phyloP scores from a whole-genome alignment of 2,113 vertebrate genomes.

The Syrrhaptes paradoxus region DNA sequence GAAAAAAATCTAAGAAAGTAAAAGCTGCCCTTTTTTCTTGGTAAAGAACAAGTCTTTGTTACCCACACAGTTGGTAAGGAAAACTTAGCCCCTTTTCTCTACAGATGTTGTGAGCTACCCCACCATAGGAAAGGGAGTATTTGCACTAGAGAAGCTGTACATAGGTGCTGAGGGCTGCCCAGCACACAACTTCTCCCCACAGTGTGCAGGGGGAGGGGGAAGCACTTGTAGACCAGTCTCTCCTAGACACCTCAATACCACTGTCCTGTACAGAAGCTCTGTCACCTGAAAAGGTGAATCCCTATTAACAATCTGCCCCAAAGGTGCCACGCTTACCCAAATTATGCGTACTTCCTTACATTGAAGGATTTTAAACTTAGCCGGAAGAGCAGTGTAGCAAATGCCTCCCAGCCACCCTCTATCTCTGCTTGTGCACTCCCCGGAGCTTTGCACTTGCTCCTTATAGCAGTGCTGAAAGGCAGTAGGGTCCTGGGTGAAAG shows the following conservation, averaged over 20 bases:
- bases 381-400: background rate
- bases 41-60: background rate
- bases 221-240: background rate
- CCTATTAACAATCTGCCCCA: accelerated
- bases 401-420: background rate
- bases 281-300: background rate
- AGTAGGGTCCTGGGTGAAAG: background rate
- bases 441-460: background rate
- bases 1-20: background rate
- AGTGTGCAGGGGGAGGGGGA: background rate
- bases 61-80: background rate
- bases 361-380: background rate
- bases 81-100: background rate
- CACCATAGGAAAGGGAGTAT: accelerated
- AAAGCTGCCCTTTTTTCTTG: background rate
- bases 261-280: background rate
- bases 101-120: background rate
- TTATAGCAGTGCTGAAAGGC: background rate
- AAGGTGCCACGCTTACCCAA: background rate
- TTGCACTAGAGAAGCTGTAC: too few species aligned
- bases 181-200: background rate
- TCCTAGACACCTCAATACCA: background rate
- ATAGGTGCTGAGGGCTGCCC: background rate
- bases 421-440: background rate
- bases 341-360: accelerated